Base-by-base conservation (phyloP, 2,113 vertebrate species). In the Caretta caretta region DNA sequence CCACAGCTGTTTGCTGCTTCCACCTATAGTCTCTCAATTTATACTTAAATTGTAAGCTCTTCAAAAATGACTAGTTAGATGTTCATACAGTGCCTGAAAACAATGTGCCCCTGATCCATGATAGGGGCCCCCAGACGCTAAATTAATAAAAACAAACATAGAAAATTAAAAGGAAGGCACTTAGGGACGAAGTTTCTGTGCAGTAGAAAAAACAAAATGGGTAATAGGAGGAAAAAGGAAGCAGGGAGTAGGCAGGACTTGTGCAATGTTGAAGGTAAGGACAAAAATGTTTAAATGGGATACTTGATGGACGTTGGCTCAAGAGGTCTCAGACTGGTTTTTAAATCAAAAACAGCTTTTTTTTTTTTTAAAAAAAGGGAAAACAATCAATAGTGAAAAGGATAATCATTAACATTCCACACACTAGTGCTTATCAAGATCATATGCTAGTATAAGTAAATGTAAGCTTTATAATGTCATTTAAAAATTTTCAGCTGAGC, bases 221-320 rank as follows among this genome's bases (percentile, higher is more conserved):
- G 5, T 56, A 75, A 0, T 11, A 78, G 8, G 72, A 83, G 72
- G 83, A 8, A 19, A 81, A 69, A 22, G 11, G 5, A 2, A 10
- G 2, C 0, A 69, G 35, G 4, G 11, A 85, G 38, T 0, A 8
- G 49, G 1, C 0, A 29, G 49, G 25, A 50, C 14, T 80, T 35
- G 19, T 80, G 17, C 17, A 35, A 51, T 49, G 19, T 51, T 29
- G 57, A 80, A 80, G 50, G 9, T 50, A 31, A 51, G 29, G 19
- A 80, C 50, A 80, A 35, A 35, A 11, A 10, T 17, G 14, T 79
- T 49, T 16, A 51, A 80, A 35, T 51, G 49, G 29, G 48, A 35
- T 80, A 6, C 57, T 62, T 62, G 57, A 12, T 12, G 27, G 49
- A 35, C 10, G 11, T 80, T 72, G 62, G 17, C 84, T 56, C 8